Conservation (phyloP, 2,797 vertebrate genomes). For the Scolopax bukidnonensis region DNA sequence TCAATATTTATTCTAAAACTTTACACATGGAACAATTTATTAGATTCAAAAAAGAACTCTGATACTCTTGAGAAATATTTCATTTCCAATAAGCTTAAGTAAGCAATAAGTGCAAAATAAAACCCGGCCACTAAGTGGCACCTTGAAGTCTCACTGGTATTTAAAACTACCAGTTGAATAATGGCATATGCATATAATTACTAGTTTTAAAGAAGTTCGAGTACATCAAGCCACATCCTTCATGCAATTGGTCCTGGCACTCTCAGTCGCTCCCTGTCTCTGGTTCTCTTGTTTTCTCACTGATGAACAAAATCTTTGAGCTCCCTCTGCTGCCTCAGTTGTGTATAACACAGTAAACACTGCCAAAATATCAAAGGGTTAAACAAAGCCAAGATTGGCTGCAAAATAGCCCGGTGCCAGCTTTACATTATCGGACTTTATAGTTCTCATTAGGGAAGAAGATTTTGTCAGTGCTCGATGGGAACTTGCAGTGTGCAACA, state of each 20-base stretch:
- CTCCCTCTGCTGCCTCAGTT: constrained; percentile 21
- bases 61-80: neutral
- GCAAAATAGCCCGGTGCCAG: rapidly evolving
- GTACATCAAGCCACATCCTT: neutral
- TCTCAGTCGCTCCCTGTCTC: rapidly evolving
- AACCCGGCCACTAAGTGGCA: neutral
- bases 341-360: neutral
- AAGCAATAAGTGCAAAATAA: neutral
- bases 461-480: rapidly evolving
- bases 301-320: neutral
- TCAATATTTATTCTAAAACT: neutral
- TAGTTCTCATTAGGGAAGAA: rapidly evolving
- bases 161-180: neutral
- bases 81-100: neutral
- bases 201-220: neutral
- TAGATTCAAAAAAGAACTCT: neutral
- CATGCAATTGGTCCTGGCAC: too few relatives aligned
- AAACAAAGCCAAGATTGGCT: rapidly evolving
- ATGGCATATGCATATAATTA: too few relatives aligned
- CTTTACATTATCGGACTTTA: rapidly evolving
- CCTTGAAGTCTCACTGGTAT: neutral
- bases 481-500: rapidly evolving
- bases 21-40: neutral
- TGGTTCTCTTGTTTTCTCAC: neutral
- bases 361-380: neutral